Percentiles rank a stretch among this genome's conserved stretches.
Conservation (phyloP, 23 tunicate species). For the Halocynthia roretzi region DNA sequence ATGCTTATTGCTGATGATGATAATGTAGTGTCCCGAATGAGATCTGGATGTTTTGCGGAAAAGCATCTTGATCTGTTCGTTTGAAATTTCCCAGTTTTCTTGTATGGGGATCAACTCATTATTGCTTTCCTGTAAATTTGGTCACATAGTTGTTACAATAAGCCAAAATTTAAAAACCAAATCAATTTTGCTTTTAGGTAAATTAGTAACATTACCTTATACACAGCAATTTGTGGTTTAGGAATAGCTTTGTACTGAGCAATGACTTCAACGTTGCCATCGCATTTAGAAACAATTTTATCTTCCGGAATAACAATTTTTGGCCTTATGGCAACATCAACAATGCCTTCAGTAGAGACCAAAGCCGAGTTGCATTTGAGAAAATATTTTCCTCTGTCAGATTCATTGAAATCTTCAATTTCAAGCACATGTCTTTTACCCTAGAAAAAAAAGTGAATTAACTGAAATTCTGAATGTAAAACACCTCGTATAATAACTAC, state of each 20-base stretch:
- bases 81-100: slow-evolving; percentile 25
- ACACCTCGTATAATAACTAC: not conserved
- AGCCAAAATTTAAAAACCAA: not conserved
- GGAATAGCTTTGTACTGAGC: slow-evolving; percentile 65
- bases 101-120: not conserved
- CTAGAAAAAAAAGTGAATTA: slow-evolving; percentile 16
- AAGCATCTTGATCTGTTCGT: slow-evolving; percentile 28
- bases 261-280: slow-evolving; percentile 26
- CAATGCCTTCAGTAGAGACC: slow-evolving; percentile 49
- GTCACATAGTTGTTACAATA: not conserved
- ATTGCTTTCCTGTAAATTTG: not conserved
- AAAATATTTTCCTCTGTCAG: slow-evolving; percentile 74
- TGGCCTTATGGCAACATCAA: slow-evolving; percentile 67
- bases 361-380: slow-evolving; percentile 51
- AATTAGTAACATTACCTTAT: slow-evolving; percentile 33
- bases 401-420: slow-evolving; percentile 42
- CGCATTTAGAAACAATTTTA: slow-evolving; percentile 41
- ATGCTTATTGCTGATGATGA: slow-evolving; percentile 72
- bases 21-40: slow-evolving; percentile 61
- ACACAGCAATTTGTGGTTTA: slow-evolving; percentile 53
- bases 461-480: not conserved
- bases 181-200: not conserved
- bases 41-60: slow-evolving; percentile 35
- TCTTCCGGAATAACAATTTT: slow-evolving; percentile 30
- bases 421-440: slow-evolving; percentile 62